phyloP scores from a whole-genome alignment of 2,113 vertebrate species.

The Austrofundulus limnaeus region DNA sequence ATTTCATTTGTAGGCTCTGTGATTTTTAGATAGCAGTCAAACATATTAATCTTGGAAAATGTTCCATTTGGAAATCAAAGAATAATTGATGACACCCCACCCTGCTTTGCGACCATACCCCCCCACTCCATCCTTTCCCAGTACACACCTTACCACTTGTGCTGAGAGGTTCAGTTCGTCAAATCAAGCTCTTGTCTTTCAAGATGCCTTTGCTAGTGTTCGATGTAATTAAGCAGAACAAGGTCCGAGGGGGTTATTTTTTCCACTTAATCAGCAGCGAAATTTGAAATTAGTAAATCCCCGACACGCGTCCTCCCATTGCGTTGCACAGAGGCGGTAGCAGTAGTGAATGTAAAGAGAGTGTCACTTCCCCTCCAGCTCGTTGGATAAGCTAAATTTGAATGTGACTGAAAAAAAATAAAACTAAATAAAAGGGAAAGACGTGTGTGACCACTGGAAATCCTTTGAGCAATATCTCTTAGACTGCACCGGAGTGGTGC shows the following conservation, averaged over 20 bases:
- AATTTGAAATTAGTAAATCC: constrained; percentile 79
- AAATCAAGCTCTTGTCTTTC: constrained; percentile 76
- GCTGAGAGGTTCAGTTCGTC: constrained; percentile 55
- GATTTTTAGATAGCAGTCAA: constrained; percentile 70
- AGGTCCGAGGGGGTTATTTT: constrained; percentile 72
- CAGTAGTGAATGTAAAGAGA: neutral
- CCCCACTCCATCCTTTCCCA: neutral
- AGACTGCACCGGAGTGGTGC: constrained; percentile 30
- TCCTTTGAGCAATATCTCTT: constrained; percentile 46
- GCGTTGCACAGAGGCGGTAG: constrained; percentile 40
- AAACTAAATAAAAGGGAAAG: constrained; percentile 2
- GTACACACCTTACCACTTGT: constrained; percentile 21
- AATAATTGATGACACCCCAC: constrained; percentile 70
- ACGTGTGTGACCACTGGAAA: constrained; percentile 23
- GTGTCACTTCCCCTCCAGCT: constrained; percentile 58
- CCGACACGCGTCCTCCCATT: constrained; percentile 62
- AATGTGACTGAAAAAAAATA: constrained; percentile 71
- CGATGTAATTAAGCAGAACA: constrained; percentile 83
- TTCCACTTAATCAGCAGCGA: constrained; percentile 76
- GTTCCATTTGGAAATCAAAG: constrained; percentile 75
- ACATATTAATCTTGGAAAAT: constrained; percentile 72
- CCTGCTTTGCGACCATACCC: neutral
- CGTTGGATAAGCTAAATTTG: constrained; percentile 69
- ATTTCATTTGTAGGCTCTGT: constrained; percentile 62
- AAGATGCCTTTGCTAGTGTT: constrained; percentile 72